Conservation (phyloP, 2,113 vertebrate genomes). For the Axis porcinus region DNA sequence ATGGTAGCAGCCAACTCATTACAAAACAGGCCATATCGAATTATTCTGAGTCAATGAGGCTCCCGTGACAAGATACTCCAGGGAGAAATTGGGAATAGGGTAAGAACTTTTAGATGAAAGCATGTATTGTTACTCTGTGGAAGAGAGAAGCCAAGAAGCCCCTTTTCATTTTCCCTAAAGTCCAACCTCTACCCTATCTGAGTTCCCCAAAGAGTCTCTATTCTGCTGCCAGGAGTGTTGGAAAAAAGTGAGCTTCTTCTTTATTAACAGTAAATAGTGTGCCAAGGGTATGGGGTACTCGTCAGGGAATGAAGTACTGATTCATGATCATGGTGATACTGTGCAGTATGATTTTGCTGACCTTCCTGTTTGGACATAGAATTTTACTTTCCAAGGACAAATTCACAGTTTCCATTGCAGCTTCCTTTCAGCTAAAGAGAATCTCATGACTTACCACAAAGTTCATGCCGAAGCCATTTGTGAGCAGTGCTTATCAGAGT, state of each 20-base stretch:
- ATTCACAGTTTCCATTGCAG: not conserved
- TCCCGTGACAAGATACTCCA: not conserved
- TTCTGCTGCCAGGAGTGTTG: not conserved
- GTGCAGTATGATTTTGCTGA: not conserved
- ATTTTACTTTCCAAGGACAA: not conserved
- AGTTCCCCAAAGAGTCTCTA: not conserved
- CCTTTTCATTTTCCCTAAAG: not conserved
- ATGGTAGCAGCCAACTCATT: constrained; percentile 37
- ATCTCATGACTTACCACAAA: not conserved
- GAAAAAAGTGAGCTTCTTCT: not conserved
- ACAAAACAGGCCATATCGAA: not conserved
- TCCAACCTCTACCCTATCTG: not conserved
- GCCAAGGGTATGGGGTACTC: not conserved
- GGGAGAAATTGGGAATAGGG: not conserved
- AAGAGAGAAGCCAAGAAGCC: not conserved
- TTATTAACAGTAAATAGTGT: not conserved
- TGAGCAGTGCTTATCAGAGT: not conserved
- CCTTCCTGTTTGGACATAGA: not conserved
- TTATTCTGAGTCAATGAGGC: constrained; percentile 6
- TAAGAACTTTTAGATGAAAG: not conserved
- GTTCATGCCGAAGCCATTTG: not conserved
- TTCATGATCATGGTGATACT: not conserved
- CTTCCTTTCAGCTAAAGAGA: not conserved
- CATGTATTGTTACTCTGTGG: not conserved
- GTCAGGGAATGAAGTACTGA: not conserved